Conservation (phyloP, 2,888 invertebrate species). For the Pilophorus perplexus region DNA sequence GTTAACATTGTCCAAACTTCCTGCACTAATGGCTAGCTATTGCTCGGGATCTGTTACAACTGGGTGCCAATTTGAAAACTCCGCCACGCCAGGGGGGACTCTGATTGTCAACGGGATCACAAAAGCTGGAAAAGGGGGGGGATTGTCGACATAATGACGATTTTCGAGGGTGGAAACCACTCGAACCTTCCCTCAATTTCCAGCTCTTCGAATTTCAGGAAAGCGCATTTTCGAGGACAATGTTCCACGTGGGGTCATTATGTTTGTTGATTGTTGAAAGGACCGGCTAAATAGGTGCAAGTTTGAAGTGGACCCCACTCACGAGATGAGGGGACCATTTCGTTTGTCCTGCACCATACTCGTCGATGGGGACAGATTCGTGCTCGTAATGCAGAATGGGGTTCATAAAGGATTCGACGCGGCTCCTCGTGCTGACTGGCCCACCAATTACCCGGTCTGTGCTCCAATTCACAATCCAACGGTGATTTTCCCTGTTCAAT, state of each 20-base stretch:
- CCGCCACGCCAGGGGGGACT: not conserved
- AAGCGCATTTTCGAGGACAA: not conserved
- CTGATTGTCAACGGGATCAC: not conserved
- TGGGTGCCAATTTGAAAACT: slow-evolving; percentile 34
- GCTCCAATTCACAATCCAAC: no score
- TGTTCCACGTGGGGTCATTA: slow-evolving; percentile 10
- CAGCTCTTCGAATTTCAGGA: not conserved
- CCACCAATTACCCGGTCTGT: no score
- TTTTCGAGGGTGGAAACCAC: not conserved
- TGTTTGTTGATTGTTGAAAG: slow-evolving; percentile 11
- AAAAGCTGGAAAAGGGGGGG: slow-evolving; percentile 4
- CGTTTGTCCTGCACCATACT: no score
- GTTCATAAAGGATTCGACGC: no score
- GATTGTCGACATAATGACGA: slow-evolving; percentile 4
- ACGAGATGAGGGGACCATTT: no score
- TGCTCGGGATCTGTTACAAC: slow-evolving; percentile 27
- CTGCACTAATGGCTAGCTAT: slow-evolving; percentile 7
- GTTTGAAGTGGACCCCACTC: not conserved
- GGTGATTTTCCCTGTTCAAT: no score
- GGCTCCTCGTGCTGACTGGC: no score
- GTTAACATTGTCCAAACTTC: slow-evolving; percentile 1
- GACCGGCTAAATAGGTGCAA: slow-evolving; percentile 2
- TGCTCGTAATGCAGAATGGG: no score
- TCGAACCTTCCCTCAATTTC: slow-evolving; percentile 11
- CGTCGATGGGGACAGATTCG: no score